phyloP scores from a whole-genome alignment of 2,888 invertebrate genomes.

The Trissoscelio sp. region DNA sequence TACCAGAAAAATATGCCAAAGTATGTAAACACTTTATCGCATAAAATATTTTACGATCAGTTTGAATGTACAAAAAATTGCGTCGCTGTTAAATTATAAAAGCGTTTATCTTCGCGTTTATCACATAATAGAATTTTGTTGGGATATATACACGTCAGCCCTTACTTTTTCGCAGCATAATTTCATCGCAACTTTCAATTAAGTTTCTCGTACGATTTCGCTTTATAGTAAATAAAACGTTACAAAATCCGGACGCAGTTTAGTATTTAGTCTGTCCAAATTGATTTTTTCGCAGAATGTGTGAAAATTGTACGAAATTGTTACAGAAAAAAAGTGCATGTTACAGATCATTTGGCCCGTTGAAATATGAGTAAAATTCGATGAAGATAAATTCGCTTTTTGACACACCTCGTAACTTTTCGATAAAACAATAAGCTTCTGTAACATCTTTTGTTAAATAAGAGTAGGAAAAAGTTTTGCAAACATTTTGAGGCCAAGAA shows the following conservation, averaged over 20 bases:
- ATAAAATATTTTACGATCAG: no score
- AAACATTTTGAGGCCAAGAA: constrained; percentile 28
- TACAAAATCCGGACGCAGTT: no score
- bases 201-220: not conserved
- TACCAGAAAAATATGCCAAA: no score
- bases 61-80: not conserved
- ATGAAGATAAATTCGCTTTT: constrained; percentile 1
- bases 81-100: not conserved
- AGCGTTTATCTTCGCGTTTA: not conserved
- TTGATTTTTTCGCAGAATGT: no score
- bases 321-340: no score
- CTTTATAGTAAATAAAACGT: not conserved
- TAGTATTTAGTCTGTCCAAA: no score
- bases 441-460: constrained; percentile 30
- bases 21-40: no score
- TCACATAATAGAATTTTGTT: not conserved
- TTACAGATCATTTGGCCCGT: no score
- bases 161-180: constrained; percentile 7
- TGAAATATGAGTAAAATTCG: no score
- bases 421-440: constrained; percentile 3
- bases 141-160: not conserved
- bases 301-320: no score
- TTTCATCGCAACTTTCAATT: constrained; percentile 28
- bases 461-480: constrained; percentile 31
- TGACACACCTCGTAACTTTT: not conserved